Percentiles rank a stretch among this genome's conserved stretches.
phyloP scores from a whole-genome alignment of 1,140 invertebrate genomes.

The Globodera rostochiensis region DNA sequence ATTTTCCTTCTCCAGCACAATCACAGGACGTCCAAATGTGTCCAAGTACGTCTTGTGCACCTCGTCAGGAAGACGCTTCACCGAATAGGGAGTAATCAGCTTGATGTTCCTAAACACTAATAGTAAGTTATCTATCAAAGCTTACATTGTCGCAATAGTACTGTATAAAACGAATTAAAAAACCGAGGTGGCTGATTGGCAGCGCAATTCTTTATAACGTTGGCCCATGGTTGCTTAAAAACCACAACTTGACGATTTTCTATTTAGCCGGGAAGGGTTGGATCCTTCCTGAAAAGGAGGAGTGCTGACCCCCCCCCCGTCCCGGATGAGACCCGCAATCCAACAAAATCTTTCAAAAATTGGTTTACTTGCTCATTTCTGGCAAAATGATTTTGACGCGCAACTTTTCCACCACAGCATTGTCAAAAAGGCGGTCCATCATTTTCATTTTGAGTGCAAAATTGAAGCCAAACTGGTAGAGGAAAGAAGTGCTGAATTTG shows the following conservation, averaged over 20 bases:
- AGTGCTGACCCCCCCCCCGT: too few species aligned
- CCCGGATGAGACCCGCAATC: too few species aligned
- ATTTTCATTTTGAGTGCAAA: constrained; percentile 85
- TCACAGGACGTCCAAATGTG: constrained; percentile 84
- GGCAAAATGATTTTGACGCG: constrained; percentile 88
- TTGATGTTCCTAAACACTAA: constrained; percentile 74
- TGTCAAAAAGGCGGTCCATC: constrained; percentile 93
- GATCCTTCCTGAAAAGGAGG: too few species aligned
- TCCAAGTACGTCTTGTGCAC: constrained; percentile 92
- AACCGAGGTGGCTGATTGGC: too few species aligned
- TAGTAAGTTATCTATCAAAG: neutral
- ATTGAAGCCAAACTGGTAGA: constrained; percentile 71
- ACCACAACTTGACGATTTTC: too few species aligned
- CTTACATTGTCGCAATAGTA: too few species aligned
- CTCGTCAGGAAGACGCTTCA: constrained; percentile 76
- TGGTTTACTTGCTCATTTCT: constrained; percentile 76
- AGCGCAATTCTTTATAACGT: neutral
- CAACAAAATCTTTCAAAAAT: too few species aligned
- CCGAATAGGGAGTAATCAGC: constrained; percentile 80
- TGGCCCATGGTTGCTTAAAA: too few species aligned
- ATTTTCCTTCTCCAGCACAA: constrained; percentile 82
- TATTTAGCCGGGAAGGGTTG: too few species aligned
- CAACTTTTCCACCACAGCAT: constrained; percentile 89
- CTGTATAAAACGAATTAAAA: too few species aligned
- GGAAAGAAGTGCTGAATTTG: constrained; percentile 91